These are phyloP conservation scores for Cataglyphis livida DNA, from an alignment of 2,888 invertebrate genomes.

Conservation along the genomic window DNA sequence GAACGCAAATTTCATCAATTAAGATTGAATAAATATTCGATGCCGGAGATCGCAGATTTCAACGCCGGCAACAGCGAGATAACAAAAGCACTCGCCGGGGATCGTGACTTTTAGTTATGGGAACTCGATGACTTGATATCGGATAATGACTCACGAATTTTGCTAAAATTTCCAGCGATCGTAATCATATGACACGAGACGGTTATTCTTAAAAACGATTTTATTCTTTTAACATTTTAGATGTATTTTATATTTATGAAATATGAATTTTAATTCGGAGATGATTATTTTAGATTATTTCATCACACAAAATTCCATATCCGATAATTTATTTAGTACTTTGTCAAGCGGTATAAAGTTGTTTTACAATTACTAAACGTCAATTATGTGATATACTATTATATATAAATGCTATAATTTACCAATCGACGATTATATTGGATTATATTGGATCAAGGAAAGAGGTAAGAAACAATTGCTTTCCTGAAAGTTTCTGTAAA, in stretches of 20 bases:
- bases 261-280: constrained; percentile 1
- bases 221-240: not conserved
- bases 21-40: constrained; percentile 11
- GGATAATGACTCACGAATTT: not conserved
- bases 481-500: not conserved
- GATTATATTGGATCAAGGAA: not conserved
- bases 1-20: not conserved
- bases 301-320: not conserved
- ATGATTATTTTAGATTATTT: not conserved
- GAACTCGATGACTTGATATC: constrained; percentile 22
- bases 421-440: not conserved
- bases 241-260: not conserved
- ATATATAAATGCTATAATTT: not conserved
- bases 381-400: not conserved
- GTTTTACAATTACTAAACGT: not conserved
- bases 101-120: constrained; percentile 27
- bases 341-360: not conserved
- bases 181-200: not conserved
- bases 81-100: constrained; percentile 15
- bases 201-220: not conserved
- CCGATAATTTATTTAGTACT: not conserved
- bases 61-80: not conserved
- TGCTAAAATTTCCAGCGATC: not conserved
- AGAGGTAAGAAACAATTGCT: not conserved
- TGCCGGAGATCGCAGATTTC: not conserved